These are phyloP conservation scores for Dolichotis patagonum DNA, from an alignment of 2,113 vertebrate species.

Conservation along the genomic window DNA sequence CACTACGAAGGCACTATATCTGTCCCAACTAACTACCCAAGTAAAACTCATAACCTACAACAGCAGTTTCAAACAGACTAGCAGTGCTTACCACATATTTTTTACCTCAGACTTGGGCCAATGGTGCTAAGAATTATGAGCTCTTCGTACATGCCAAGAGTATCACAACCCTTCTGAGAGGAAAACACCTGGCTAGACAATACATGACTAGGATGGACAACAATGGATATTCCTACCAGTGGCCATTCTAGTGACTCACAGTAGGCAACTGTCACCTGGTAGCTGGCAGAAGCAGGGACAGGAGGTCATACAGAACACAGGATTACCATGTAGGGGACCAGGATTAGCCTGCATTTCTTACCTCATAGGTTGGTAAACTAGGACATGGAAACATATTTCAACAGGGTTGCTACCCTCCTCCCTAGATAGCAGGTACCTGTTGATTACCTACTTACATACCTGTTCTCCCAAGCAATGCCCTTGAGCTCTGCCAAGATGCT, in stretches of 20 bases:
- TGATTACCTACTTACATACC: constrained; percentile 82
- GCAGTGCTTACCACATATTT: neutral
- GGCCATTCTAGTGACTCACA: constrained; percentile 10
- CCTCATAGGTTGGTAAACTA: constrained; percentile 42
- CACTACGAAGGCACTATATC: neutral
- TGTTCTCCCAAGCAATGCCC: constrained; percentile 89
- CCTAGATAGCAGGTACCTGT: neutral
- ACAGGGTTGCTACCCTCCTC: constrained; percentile 4
- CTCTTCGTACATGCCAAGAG: constrained; percentile 45
- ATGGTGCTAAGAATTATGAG: neutral
- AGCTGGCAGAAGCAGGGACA: neutral
- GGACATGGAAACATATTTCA: constrained; percentile 34
- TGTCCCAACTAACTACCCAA: neutral
- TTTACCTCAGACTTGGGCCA: constrained; percentile 5
- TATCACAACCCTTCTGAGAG: neutral
- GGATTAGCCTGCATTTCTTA: constrained; percentile 36
- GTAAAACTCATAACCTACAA: neutral
- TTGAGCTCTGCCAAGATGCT: constrained; percentile 94
- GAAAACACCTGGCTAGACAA: neutral
- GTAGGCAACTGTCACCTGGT: neutral
- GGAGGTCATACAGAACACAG: neutral
- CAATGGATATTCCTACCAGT: neutral
- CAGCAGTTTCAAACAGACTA: constrained; percentile 4
- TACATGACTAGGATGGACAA: neutral
- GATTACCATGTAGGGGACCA: neutral